Percentiles rank a stretch among this genome's conserved stretches.
These are phyloP conservation scores for Hipposideros larvatus DNA, from an alignment of 2,797 vertebrate species.

Conservation along the genomic window DNA sequence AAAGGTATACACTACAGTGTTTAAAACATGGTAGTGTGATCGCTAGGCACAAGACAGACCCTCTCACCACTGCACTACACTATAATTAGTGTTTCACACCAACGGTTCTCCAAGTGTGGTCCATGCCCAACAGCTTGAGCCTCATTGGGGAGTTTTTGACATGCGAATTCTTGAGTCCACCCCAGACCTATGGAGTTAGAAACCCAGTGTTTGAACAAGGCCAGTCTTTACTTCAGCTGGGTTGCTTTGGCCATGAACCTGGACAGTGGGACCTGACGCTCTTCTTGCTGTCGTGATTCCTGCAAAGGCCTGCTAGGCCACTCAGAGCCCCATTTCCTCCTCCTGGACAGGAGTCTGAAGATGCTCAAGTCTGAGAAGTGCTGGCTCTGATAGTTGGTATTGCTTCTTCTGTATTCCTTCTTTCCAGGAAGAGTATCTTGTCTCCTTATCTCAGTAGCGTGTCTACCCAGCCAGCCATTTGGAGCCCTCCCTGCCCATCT, in stretches of 20 bases:
- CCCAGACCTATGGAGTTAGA: neutral
- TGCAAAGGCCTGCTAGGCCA: neutral
- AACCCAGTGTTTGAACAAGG: neutral
- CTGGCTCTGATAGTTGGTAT: neutral
- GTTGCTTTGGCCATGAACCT: neutral
- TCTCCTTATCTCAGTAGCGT: neutral
- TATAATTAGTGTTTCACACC: rapidly evolving
- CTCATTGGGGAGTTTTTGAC: neutral
- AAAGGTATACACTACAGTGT: neutral
- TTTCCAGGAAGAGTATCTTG: neutral
- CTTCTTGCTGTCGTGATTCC: rapidly evolving
- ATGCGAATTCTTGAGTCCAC: neutral
- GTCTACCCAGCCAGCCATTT: neutral
- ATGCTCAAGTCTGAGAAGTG: too few species aligned
- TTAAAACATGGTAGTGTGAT: neutral
- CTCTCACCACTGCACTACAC: rapidly evolving
- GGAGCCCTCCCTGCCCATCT: rapidly evolving
- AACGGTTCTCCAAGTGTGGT: neutral
- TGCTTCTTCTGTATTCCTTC: neutral
- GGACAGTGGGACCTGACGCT: neutral
- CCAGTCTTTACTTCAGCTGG: neutral
- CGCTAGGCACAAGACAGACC: rapidly evolving
- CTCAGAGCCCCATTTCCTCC: neutral
- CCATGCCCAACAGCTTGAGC: rapidly evolving
- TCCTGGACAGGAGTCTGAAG: neutral